These are phyloP conservation scores for Sylvilagus floridanus DNA, from an alignment of 2,797 vertebrate genomes.

Conservation along the genomic window DNA sequence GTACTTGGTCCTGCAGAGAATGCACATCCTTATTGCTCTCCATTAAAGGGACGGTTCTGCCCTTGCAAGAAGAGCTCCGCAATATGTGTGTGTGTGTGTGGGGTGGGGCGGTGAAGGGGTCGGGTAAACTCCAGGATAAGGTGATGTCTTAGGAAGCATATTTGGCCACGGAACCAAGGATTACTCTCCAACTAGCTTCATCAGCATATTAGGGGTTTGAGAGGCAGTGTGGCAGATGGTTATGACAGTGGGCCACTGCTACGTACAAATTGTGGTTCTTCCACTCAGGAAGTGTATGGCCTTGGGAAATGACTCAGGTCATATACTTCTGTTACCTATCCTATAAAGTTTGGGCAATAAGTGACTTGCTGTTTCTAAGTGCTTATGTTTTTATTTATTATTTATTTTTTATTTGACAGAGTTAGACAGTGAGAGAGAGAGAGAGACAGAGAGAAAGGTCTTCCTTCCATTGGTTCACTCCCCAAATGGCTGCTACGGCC, in stretches of 20 bases:
- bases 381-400: background rate
- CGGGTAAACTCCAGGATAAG: background rate
- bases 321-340: background rate
- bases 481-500: too few relatives aligned
- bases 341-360: background rate
- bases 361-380: background rate
- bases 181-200: background rate
- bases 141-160: background rate
- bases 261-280: background rate
- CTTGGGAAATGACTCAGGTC: background rate
- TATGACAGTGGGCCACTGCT: background rate
- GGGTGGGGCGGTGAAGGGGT: too few relatives aligned
- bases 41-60: background rate
- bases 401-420: too few relatives aligned
- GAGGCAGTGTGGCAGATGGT: background rate
- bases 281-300: too few relatives aligned
- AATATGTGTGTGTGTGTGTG: background rate
- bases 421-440: too few relatives aligned
- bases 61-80: background rate
- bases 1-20: background rate
- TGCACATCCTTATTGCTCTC: background rate
- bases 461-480: too few relatives aligned
- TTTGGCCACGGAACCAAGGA: background rate
- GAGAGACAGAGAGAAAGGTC: too few relatives aligned
- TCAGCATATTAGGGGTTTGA: background rate